A percentile compares a stretch with the other conserved stretches of the same genome.
Conservation (phyloP, 2,113 vertebrate species). For the Archocentrus centrarchus region DNA sequence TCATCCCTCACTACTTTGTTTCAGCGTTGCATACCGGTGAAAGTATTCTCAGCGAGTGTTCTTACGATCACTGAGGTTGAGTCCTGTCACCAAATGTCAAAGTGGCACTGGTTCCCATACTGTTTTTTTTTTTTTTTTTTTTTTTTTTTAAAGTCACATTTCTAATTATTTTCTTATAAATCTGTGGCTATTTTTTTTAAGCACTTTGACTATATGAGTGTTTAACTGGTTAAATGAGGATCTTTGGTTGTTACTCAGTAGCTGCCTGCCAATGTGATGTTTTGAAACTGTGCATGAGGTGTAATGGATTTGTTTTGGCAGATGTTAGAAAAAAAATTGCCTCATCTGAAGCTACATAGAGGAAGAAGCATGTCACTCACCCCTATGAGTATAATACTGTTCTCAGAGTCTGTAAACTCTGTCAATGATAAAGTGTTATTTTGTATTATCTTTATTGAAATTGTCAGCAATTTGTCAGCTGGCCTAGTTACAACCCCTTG, state of each 20-base stretch:
- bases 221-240: conserved; percentile 44
- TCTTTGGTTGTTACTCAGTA: conserved; percentile 59
- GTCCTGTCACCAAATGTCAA: conserved; percentile 18
- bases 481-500: conserved; percentile 1
- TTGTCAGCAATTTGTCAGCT: background rate
- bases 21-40: conserved; percentile 27
- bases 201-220: conserved; percentile 58
- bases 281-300: conserved; percentile 72
- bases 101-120: conserved; percentile 17
- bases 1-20: conserved; percentile 1
- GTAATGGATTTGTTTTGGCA: conserved; percentile 62
- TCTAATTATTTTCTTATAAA: conserved; percentile 52
- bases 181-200: conserved; percentile 21
- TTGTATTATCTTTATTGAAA: conserved; percentile 60
- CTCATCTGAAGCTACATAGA: conserved; percentile 48
- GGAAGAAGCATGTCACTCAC: conserved; percentile 63
- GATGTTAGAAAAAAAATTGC: conserved; percentile 23
- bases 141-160: conserved; percentile 46
- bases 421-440: conserved; percentile 57
- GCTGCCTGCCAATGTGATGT: conserved; percentile 71
- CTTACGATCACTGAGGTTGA: background rate
- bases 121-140: too few species aligned
- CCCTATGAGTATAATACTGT: conserved; percentile 56
- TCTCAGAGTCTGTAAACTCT: conserved; percentile 49
- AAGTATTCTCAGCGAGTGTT: conserved; percentile 39